Evolutionary conservation across 2,797 vertebrate species (phyloP), one percentile per base, ranked within the genome.

Genomic region (Arctocebus calabarensis): DNA sequence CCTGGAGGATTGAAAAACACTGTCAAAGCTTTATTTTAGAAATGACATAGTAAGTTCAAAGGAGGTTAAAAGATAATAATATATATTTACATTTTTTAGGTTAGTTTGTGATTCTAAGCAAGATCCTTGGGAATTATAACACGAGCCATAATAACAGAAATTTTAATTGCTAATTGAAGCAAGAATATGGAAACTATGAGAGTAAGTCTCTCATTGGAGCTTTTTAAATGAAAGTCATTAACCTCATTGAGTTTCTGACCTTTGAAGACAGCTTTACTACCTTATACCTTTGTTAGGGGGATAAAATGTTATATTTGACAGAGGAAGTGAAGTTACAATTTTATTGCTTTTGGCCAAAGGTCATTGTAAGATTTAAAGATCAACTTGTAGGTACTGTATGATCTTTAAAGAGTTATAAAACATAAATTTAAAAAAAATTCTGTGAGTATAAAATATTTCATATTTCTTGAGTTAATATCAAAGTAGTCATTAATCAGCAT

Each of bases 281-380:
- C n/a, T 85, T 71, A 55, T 16, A 59, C 17, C 12, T 87, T 83
- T 88, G 45, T 86, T 90, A 23, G 7, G 13, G 40, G 45, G 20
- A 59, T 73, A 23, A 92, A 71, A 91, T 25, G 78, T 5, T 77
- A n/a, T 34, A 55, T 83, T 48, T 90, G 55, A 78, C 64, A 62
- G 68, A 11, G n/a, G 6, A 32, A 29, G 5, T 85, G 27, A 75
- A 74, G 68, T 55, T 79, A 66, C 59, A 85, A 82, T 79, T 90
- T 70, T 90, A 90, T 73, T 90, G 85, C 96, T 86, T 94, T 45
- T 93, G 86, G 52, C 23, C 92, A 94, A 86, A 97, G 55, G 70
- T 86, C 79, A 81, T 40, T 57, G 40, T 48, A 52, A 92, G 88
- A 77, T 88, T 90, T 85, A 94, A 66, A 92, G 92, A 91, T 83